Percentiles rank a stretch among this genome's conserved stretches.
Evolutionary conservation across 2,797 vertebrate genomes (phyloP).

Genomic region (Alosa sapidissima): DNA sequence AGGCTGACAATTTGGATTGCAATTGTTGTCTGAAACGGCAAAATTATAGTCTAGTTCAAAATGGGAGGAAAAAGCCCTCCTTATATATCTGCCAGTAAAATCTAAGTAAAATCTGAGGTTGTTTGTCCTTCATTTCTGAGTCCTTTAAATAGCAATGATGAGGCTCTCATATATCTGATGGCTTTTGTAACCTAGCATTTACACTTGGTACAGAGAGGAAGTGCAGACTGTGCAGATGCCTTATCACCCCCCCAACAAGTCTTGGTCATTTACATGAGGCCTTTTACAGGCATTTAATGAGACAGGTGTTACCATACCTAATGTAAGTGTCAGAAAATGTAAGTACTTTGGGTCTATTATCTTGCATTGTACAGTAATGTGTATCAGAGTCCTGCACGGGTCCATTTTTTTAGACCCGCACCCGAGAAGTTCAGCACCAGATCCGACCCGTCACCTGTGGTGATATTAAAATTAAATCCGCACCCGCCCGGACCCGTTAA

Average conservation of each 20-base stretch:
- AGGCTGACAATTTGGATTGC: neutral
- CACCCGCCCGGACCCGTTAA: too few relatives aligned
- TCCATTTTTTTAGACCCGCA: too few relatives aligned
- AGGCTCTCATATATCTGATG: too few relatives aligned
- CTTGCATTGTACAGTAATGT: neutral
- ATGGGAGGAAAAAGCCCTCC: neutral
- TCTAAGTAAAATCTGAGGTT: neutral
- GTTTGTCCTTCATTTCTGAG: neutral
- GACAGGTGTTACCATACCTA: neutral
- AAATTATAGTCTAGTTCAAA: slow-evolving; percentile 8
- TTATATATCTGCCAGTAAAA: neutral
- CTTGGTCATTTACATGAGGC: neutral
- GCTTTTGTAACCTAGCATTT: too few relatives aligned
- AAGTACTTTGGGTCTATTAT: neutral
- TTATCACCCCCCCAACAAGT: neutral
- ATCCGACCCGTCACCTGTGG: too few relatives aligned
- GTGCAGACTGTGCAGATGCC: neutral
- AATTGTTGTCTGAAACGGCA: neutral
- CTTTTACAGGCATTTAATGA: neutral
- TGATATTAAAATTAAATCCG: too few relatives aligned
- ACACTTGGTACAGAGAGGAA: too few relatives aligned
- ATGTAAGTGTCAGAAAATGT: neutral
- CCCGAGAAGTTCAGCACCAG: too few relatives aligned
- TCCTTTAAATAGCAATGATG: too few relatives aligned
- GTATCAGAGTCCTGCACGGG: too few relatives aligned